A percentile compares a stretch with the other conserved stretches of the same genome.
Evolutionary conservation across 1,140 invertebrate genomes (phyloP).

Genomic region (Orius insidiosus): DNA sequence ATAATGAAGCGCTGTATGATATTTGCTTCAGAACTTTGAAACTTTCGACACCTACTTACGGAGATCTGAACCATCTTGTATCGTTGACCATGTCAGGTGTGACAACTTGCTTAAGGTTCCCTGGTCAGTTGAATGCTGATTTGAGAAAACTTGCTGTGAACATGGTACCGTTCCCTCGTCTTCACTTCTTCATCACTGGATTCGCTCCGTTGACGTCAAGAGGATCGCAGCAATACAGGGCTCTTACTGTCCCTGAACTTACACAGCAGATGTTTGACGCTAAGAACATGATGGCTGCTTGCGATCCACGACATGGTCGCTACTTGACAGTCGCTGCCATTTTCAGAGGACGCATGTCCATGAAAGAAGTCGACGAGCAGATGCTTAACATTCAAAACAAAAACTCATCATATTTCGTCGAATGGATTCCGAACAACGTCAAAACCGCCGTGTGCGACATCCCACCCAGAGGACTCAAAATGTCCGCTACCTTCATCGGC

Average conservation of each 20-base stretch:
- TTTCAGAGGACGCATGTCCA: slow-evolving; percentile 66
- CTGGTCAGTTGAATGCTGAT: slow-evolving; percentile 66
- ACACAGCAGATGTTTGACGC: slow-evolving; percentile 46
- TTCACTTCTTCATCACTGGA: slow-evolving; percentile 91
- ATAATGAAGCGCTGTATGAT: slow-evolving; percentile 41
- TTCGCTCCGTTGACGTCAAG: slow-evolving; percentile 65
- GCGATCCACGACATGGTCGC: slow-evolving; percentile 52
- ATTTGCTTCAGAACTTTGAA: slow-evolving; percentile 48
- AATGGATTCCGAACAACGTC: slow-evolving; percentile 76
- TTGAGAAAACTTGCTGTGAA: slow-evolving; percentile 89
- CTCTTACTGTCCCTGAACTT: slow-evolving; percentile 53
- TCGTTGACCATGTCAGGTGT: slow-evolving; percentile 78
- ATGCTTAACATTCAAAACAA: slow-evolving; percentile 59
- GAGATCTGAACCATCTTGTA: slow-evolving; percentile 67
- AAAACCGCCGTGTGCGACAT: slow-evolving; percentile 79
- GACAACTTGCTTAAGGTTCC: slow-evolving; percentile 49
- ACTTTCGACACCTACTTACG: slow-evolving; percentile 72
- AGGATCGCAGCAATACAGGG: slow-evolving; percentile 56
- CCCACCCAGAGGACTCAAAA: slow-evolving; percentile 68
- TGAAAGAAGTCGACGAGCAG: slow-evolving; percentile 72
- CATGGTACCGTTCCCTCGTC: slow-evolving; percentile 90
- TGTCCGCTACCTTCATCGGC: slow-evolving; percentile 82
- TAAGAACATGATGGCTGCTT: slow-evolving; percentile 68
- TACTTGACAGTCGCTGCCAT: slow-evolving; percentile 75
- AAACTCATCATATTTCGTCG: slow-evolving; percentile 61